These are phyloP conservation scores for Dromiciops gliroides DNA, from an alignment of 2,113 vertebrate species.

Conservation along the genomic window DNA sequence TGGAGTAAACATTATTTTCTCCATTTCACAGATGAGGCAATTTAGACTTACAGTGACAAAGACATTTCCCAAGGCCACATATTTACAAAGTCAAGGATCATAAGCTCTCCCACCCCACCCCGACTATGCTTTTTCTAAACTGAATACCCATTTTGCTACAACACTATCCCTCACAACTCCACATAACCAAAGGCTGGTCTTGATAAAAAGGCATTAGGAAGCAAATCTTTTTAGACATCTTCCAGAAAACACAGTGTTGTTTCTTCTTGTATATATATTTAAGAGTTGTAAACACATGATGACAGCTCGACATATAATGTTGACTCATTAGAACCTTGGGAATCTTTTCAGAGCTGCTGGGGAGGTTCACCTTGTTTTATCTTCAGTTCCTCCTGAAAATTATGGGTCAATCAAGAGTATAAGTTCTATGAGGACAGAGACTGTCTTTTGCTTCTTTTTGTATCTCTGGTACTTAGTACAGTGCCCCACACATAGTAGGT, in stretches of 20 bases:
- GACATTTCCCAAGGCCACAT: neutral
- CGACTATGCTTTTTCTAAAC: neutral
- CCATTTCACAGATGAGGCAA: too few species aligned
- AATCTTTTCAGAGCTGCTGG: slow-evolving; percentile 13
- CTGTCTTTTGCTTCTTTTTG: neutral
- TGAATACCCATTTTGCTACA: neutral
- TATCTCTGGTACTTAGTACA: neutral
- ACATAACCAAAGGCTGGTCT: neutral
- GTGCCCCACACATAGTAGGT: neutral
- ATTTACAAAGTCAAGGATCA: neutral
- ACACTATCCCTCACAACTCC: neutral
- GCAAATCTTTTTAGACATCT: slow-evolving; percentile 8
- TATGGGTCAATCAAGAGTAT: slow-evolving; percentile 43
- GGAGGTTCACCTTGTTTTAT: slow-evolving; percentile 43
- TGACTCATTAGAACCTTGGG: neutral
- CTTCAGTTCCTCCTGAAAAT: slow-evolving; percentile 33
- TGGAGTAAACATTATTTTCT: too few species aligned
- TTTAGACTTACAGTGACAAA: too few species aligned
- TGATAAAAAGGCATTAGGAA: slow-evolving; percentile 9
- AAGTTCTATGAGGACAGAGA: neutral
- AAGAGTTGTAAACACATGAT: slow-evolving; percentile 24
- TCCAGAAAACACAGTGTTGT: neutral
- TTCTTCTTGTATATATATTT: neutral
- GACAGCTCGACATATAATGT: neutral
- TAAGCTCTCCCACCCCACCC: too few species aligned